A percentile compares a stretch with the other conserved stretches of the same genome.
These are phyloP conservation scores for Parapsyche elsis DNA, from an alignment of 1,140 invertebrate genomes.

Conservation along the genomic window DNA sequence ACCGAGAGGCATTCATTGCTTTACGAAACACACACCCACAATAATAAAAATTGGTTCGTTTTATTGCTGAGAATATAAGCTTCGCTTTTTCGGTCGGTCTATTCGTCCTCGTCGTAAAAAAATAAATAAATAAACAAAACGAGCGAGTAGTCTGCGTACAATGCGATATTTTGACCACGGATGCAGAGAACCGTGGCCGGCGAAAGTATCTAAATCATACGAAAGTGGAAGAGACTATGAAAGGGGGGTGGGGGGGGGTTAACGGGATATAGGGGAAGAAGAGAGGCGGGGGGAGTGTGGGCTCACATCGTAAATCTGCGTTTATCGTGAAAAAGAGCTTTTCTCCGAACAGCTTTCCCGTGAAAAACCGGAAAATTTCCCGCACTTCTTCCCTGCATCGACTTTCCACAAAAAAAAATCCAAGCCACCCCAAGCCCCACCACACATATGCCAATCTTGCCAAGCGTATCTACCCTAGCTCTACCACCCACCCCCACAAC, in stretches of 20 bases:
- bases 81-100: conserved; percentile 1
- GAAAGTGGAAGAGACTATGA: conserved; percentile 32
- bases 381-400: neutral
- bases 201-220: conserved; percentile 30
- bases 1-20: neutral
- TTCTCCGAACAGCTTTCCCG: conserved; percentile 19
- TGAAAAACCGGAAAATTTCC: conserved; percentile 29
- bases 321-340: conserved; percentile 44
- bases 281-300: neutral
- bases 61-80: neutral
- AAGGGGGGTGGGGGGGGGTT: neutral
- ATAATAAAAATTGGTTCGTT: neutral
- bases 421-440: neutral
- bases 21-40: neutral
- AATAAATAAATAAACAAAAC: neutral
- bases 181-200: neutral
- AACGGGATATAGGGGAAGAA: conserved; percentile 8
- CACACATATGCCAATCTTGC: conserved; percentile 35
- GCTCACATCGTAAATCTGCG: conserved; percentile 42
- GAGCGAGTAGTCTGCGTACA: too few species aligned
- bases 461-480: conserved; percentile 14
- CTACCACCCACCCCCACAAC: neutral
- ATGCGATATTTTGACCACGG: neutral
- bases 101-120: conserved; percentile 1
- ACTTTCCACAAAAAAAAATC: neutral